Conservation (phyloP, 2,113 vertebrate species). For the Puntigrus tetrazona region DNA sequence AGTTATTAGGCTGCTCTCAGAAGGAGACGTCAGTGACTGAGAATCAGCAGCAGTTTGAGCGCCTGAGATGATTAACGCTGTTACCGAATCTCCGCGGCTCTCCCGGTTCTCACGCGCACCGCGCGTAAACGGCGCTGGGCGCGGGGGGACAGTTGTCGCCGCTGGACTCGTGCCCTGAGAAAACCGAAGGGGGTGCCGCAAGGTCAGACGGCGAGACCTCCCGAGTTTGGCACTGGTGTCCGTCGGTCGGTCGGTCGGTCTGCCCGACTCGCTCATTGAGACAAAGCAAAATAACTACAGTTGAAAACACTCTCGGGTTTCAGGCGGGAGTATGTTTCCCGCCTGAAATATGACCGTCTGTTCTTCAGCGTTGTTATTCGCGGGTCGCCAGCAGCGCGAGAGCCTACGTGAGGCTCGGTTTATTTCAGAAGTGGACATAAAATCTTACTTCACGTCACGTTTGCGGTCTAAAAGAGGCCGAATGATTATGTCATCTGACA, state of each 20-base stretch:
- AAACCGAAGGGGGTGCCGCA: conserved; percentile 29
- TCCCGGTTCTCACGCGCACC: conserved; percentile 34
- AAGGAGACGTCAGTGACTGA: conserved; percentile 51
- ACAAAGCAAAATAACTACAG: conserved; percentile 59
- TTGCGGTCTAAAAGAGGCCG: conserved; percentile 20
- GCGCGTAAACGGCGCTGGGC: conserved; percentile 31
- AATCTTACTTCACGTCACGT: conserved; percentile 44
- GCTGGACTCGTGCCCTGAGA: conserved; percentile 41
- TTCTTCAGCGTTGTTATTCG: conserved; percentile 12
- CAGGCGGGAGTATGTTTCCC: conserved; percentile 48
- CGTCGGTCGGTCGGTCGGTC: conserved; percentile 60
- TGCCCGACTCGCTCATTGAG: conserved; percentile 32
- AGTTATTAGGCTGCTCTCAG: conserved; percentile 40
- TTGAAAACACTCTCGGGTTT: conserved; percentile 49
- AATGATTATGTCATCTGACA: conserved; percentile 46
- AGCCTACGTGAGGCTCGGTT: not conserved
- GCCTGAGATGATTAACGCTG: conserved; percentile 50
- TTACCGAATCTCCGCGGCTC: conserved; percentile 43
- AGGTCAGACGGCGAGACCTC: conserved; percentile 60
- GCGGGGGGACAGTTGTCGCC: conserved; percentile 37
- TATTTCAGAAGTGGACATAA: conserved; percentile 49
- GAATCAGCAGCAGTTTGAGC: conserved; percentile 40
- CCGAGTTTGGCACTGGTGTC: conserved; percentile 55
- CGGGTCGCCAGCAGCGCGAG: conserved; percentile 27
- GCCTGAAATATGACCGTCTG: conserved; percentile 39